Evolutionary conservation across 2,888 invertebrate genomes (phyloP), one percentile per base, ranked within the genome.

Genomic region (Agriopis marginaria): DNA sequence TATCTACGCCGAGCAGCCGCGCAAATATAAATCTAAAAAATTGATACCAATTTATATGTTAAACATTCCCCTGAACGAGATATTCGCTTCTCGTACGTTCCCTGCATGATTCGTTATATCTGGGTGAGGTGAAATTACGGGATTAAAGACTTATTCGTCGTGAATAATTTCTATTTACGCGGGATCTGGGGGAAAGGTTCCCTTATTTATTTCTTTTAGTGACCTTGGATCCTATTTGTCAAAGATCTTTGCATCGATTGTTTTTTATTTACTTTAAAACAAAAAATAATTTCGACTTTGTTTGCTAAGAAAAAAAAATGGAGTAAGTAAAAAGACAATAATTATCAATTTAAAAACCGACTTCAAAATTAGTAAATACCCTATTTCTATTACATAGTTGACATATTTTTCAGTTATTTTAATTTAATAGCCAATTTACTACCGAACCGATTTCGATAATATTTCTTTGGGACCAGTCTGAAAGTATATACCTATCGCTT

Each of bases 41-140:
- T 87, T 89, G 87, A 90, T 90, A 89, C 86, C 89, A 91, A 91
- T 92, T 91, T 92, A 91, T 92, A 92, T 91, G 92, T 90, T 89
- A 91, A 92, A 88, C 90, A 90, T 87, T 85, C 86, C 81, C 79
- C 82, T 83, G 86, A 90, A 86, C 89, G 86, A 91, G 89, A 89
- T 90, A 86, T 89, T 88, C 86, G 83, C 83, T 84, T 85, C 81
- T 66, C 70, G 70, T 70, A 63, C 70, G 66, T 83, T 80, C 83
- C 80, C 79, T 81, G 81, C 79, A 80, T 82, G 80, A 81, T 86
- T 82, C 82, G 68, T 70, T 70, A 75, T 69, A 68, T 67, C 64
- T 67, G 74, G 62, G 63, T 60, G 63, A 71, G 65, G 68, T 63
- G 66, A 66, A 66, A 69, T 66, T 66, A 66, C 63, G 58, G 60